phyloP scores from a whole-genome alignment of 1,140 invertebrate genomes.

The Druon quercuslanigerum region DNA sequence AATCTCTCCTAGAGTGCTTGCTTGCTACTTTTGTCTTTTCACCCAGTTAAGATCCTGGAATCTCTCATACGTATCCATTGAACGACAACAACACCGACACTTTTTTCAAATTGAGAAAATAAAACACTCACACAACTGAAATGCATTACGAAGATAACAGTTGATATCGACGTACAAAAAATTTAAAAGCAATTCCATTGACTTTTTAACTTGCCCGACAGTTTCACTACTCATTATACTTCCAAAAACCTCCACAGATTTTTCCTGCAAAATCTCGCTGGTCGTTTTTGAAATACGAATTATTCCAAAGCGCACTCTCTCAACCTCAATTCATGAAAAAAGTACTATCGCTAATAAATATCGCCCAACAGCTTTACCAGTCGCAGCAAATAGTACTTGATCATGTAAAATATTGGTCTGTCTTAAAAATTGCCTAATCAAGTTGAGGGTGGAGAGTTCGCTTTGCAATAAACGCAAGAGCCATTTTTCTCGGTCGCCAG shows the following conservation, averaged over 20 bases:
- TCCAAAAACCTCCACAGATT: neutral
- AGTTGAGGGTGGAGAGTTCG: neutral
- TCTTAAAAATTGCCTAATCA: too few species aligned
- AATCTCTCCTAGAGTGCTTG: constrained; percentile 2
- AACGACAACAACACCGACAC: constrained; percentile 26
- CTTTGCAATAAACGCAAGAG: constrained; percentile 5
- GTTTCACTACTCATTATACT: neutral
- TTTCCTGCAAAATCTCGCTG: neutral
- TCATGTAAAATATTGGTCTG: too few species aligned
- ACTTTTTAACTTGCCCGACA: neutral
- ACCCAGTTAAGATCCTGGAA: constrained; percentile 17
- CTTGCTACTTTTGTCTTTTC: constrained; percentile 17
- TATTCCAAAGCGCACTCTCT: neutral
- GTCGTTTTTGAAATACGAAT: neutral
- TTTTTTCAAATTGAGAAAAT: neutral
- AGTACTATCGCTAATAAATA: constrained; percentile 10
- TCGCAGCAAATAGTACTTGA: neutral
- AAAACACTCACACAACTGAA: constrained; percentile 27
- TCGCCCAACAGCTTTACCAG: neutral
- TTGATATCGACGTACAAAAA: constrained; percentile 23
- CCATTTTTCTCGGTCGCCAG: neutral
- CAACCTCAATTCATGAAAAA: neutral
- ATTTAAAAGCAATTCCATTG: constrained; percentile 25
- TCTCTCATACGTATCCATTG: constrained; percentile 26
- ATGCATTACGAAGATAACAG: constrained; percentile 23